These are phyloP conservation scores for Oceanites oceanicus DNA, from an alignment of 2,113 vertebrate species.

Conservation along the genomic window DNA sequence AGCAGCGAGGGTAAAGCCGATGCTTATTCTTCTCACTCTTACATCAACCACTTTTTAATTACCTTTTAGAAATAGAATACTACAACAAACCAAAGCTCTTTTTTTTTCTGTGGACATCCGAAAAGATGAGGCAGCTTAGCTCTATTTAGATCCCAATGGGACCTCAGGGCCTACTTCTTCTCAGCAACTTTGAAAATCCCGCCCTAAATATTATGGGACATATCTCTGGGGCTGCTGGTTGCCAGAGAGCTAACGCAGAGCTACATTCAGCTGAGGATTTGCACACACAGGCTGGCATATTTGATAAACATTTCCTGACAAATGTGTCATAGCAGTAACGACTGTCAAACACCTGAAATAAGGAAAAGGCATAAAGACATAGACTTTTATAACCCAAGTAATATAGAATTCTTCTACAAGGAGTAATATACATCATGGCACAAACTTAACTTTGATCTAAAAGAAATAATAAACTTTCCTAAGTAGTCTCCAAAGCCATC, in stretches of 20 bases:
- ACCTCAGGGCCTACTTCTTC: background rate
- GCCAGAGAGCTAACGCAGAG: background rate
- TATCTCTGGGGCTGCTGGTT: background rate
- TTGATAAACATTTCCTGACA: background rate
- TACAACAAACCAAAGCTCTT: background rate
- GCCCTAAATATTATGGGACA: background rate
- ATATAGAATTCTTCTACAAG: background rate
- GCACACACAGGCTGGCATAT: background rate
- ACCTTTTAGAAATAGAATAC: background rate
- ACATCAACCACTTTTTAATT: background rate
- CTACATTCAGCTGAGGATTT: background rate
- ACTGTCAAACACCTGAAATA: background rate
- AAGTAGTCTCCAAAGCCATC: background rate
- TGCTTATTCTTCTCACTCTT: background rate
- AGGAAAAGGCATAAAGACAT: background rate
- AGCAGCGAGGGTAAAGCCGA: background rate
- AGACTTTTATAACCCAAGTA: background rate
- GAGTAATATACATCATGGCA: background rate
- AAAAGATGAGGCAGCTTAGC: background rate
- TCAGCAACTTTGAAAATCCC: background rate
- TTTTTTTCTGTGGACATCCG: background rate
- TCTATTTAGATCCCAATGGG: background rate
- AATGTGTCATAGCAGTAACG: accelerated
- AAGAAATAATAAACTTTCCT: background rate
- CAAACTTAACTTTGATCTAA: background rate